Evolutionary conservation across 2,797 vertebrate species (phyloP).

Genomic region (Clarias fuscus): DNA sequence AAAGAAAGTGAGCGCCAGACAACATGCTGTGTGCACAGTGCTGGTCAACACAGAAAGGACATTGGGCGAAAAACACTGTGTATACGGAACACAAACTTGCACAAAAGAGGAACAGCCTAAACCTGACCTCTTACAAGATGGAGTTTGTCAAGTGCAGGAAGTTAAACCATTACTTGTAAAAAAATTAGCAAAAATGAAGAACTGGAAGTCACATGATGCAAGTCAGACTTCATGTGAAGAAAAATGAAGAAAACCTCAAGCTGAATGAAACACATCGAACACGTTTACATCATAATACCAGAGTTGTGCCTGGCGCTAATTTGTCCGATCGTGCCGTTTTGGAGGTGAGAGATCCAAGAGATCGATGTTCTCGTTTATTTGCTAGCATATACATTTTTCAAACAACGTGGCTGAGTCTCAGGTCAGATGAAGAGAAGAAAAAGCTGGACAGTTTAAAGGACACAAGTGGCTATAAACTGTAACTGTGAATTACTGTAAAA

Average conservation of each 20-base stretch:
- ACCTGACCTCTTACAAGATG: neutral
- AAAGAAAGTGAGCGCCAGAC: constrained; percentile 1
- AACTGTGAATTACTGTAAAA: neutral
- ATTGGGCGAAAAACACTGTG: no score
- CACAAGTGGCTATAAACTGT: neutral
- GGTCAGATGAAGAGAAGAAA: neutral
- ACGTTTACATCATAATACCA: neutral
- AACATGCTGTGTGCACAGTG: neutral
- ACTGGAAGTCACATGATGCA: neutral
- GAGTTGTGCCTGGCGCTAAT: neutral
- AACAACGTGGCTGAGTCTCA: neutral
- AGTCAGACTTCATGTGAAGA: neutral
- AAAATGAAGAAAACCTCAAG: neutral
- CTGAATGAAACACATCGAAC: neutral
- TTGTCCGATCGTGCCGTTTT: neutral
- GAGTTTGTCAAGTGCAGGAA: neutral
- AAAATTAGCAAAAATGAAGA: neutral
- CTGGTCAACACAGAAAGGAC: neutral
- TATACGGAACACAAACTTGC: neutral
- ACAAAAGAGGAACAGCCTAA: neutral
- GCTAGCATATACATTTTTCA: no score
- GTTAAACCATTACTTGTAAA: neutral
- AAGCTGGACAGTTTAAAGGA: neutral
- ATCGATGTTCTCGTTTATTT: neutral
- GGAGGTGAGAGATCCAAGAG: neutral